These are phyloP conservation scores for Siphonodentalium dalli DNA, from an alignment of 2,888 invertebrate species.

Conservation along the genomic window DNA sequence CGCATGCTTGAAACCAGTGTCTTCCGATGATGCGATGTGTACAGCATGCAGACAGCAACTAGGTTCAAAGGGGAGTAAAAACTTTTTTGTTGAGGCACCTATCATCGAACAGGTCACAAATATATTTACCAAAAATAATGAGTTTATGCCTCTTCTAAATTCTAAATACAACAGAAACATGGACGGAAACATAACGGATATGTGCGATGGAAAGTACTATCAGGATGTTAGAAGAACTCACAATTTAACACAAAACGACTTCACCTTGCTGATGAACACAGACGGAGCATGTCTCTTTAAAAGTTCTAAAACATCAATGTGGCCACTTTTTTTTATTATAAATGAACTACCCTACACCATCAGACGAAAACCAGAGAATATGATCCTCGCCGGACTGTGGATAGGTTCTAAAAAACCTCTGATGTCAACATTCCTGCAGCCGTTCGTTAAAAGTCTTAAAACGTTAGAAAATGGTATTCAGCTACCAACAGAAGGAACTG, in stretches of 20 bases:
- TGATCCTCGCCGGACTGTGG: slow-evolving; percentile 11
- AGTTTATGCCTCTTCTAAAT: too few relatives aligned
- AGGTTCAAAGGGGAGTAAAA: too few relatives aligned
- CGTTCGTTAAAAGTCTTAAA: slow-evolving; percentile 6
- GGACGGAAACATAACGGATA: not conserved
- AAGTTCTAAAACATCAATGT: slow-evolving; percentile 13
- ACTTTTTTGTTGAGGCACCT: too few relatives aligned
- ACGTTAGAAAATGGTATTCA: slow-evolving; percentile 7
- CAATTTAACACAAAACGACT: not conserved
- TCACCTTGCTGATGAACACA: slow-evolving; percentile 15
- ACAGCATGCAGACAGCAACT: too few relatives aligned
- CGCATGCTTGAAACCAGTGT: too few relatives aligned
- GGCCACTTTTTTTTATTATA: slow-evolving; percentile 12
- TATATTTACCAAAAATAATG: too few relatives aligned
- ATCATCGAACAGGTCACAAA: too few relatives aligned
- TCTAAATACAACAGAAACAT: not conserved
- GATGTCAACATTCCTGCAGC: slow-evolving; percentile 11
- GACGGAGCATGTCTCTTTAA: slow-evolving; percentile 12
- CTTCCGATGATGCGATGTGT: too few relatives aligned
- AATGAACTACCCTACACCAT: slow-evolving; percentile 14
- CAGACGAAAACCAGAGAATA: slow-evolving; percentile 7
- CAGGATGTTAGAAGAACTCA: not conserved
- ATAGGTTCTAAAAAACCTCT: slow-evolving; percentile 12
- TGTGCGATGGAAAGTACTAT: slow-evolving; percentile 10
- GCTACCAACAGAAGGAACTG: not conserved